Evolutionary conservation across 2,888 invertebrate species (phyloP).

Genomic region (Ennomos fuscantarius): DNA sequence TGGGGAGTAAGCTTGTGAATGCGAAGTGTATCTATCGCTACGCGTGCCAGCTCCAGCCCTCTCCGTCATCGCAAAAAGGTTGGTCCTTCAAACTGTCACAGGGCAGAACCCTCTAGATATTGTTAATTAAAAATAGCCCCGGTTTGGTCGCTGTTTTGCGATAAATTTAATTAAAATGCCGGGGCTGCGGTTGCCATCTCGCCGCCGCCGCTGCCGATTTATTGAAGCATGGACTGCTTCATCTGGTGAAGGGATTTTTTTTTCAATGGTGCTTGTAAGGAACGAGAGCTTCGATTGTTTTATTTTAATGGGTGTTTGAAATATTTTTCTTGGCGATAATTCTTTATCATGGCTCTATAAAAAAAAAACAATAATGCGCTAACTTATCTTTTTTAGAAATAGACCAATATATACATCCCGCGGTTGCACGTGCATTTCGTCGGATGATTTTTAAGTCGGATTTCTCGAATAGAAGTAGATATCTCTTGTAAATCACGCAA

Average conservation of each 20-base stretch:
- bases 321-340: no score
- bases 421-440: no score
- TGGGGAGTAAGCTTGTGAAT: no score
- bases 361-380: no score
- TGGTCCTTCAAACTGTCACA: slow-evolving; percentile 35
- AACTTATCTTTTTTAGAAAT: no score
- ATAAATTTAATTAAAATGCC: slow-evolving; percentile 62
- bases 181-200: slow-evolving; percentile 39
- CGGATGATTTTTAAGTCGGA: no score
- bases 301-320: background rate
- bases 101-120: slow-evolving; percentile 40
- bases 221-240: slow-evolving; percentile 30
- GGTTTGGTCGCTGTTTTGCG: slow-evolving; percentile 50
- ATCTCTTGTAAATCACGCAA: no score
- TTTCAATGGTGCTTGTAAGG: background rate
- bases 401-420: no score
- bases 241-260: slow-evolving; percentile 11
- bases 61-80: slow-evolving; percentile 25
- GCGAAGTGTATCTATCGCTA: background rate
- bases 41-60: slow-evolving; percentile 5
- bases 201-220: slow-evolving; percentile 29
- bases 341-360: no score
- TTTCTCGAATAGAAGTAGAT: no score
- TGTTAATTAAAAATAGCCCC: slow-evolving; percentile 57
- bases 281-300: background rate